Conservation (phyloP, 2,113 vertebrate species). For the Oreocharis arfaki region DNA sequence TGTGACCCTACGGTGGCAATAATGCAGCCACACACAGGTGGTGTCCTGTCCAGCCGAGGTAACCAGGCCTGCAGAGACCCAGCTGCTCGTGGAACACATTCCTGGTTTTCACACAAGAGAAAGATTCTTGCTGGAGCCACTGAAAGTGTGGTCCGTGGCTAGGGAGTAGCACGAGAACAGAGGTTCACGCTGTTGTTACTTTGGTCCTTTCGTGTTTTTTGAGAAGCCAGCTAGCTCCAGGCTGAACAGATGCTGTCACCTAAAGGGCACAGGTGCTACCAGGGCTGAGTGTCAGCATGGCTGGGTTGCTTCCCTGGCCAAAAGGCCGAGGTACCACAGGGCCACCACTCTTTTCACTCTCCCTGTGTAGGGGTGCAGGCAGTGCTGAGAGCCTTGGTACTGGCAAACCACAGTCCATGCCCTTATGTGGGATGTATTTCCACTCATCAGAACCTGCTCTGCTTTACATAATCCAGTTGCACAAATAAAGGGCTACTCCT, state of each 20-base stretch:
- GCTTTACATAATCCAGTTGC: background rate
- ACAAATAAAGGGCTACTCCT: background rate
- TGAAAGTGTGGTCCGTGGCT: fast-evolving
- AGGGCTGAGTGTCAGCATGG: background rate
- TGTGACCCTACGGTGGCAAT: background rate
- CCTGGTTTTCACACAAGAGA: too few species aligned
- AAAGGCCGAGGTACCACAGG: background rate
- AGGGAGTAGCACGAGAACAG: fast-evolving
- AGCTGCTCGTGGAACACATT: fast-evolving
- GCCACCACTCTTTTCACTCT: background rate
- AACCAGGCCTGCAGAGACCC: background rate
- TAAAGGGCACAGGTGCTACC: background rate
- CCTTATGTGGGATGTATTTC: fast-evolving
- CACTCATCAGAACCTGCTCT: background rate
- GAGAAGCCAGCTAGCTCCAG: background rate
- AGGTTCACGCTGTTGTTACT: background rate
- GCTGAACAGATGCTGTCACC: background rate
- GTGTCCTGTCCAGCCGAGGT: fast-evolving
- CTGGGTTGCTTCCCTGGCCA: background rate
- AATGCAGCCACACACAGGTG: too few species aligned
- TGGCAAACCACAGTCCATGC: background rate
- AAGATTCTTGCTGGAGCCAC: background rate
- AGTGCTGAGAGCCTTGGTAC: background rate
- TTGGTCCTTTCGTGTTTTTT: background rate
- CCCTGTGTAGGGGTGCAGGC: fast-evolving